Evolutionary conservation across 1,140 invertebrate genomes (phyloP).

Genomic region (Drosophila subpulchrella): DNA sequence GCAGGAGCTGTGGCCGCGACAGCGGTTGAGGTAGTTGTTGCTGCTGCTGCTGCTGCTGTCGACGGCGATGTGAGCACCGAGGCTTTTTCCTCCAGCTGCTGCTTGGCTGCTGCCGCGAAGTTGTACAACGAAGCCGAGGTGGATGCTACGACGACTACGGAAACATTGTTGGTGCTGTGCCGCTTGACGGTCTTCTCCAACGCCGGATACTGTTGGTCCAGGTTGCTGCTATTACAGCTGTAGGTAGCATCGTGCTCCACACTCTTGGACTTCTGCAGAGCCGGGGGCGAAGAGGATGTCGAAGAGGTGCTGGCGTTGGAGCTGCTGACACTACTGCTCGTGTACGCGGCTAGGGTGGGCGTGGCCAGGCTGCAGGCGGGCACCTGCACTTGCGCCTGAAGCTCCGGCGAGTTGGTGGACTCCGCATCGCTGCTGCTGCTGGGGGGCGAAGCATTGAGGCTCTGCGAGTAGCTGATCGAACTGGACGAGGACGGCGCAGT

Average conservation of each 20-base stretch:
- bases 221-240: conserved; percentile 73
- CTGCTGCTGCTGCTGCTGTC: conserved; percentile 1
- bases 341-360: conserved; percentile 1
- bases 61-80: conserved; percentile 2
- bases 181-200: conserved; percentile 83
- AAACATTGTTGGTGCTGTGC: conserved; percentile 75
- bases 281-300: conserved; percentile 38
- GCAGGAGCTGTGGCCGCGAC: neutral
- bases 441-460: conserved; percentile 51
- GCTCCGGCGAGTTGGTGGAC: conserved; percentile 25
- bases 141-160: conserved; percentile 17
- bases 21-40: conserved; percentile 38
- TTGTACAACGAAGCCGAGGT: conserved; percentile 51
- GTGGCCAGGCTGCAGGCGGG: conserved; percentile 12
- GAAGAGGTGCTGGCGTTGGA: neutral
- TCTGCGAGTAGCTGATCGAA: conserved; percentile 63
- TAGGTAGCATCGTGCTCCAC: conserved; percentile 78
- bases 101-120: conserved; percentile 71
- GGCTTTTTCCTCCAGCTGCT: conserved; percentile 48
- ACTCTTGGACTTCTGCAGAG: conserved; percentile 82
- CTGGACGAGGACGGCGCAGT: conserved; percentile 33
- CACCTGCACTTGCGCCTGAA: conserved; percentile 15
- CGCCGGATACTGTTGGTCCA: conserved; percentile 83
- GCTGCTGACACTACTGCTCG: conserved; percentile 7
- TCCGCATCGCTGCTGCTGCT: conserved; percentile 47